Evolutionary conservation across 1,140 invertebrate genomes (phyloP), one percentile per base, ranked within the genome.

Genomic region (Rhizoglyphus robini): DNA sequence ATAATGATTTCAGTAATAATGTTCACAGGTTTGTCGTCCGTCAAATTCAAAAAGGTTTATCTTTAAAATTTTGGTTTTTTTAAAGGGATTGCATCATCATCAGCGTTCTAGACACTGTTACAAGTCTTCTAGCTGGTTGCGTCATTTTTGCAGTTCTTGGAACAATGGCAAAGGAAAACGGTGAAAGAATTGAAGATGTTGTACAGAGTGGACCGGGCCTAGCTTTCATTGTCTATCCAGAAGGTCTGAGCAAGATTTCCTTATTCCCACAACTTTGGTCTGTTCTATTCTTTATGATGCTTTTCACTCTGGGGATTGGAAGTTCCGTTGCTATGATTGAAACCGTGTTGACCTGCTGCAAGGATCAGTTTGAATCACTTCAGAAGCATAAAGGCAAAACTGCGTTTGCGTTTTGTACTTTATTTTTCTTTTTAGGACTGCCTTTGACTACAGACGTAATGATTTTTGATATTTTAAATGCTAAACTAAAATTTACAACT

Each of bases 121-220:
- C 96, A 0, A 96, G 93, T 13, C 87, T 99, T 83, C 97, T 98
- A 74, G 94, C 95, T 63, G 95, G 93, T 0, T 88, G 98, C 63
- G 94, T 98, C 1, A 92, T 98, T 15, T 99, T 99, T 74, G 92
- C 92, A 0, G 88, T 98, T 23, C 90, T 99, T 65, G 96, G 95
- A 29, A 75, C 74, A 65, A 61, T 75, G 32, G 71, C 71, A 8
- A 32, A 49, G 13, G 38, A 48, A 25, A 32, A 38, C 29, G 65
- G 59, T 23, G 46, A 31, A 32, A 3, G 29, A 34, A 59, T 68
- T 31, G 36, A 67, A 23, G 47, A 48, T 36, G 64, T 68, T 1
- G 65, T 67, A 15, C 30, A 51, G 23, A 32, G 64, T 27, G 54
- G 54, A 3, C 92, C 90, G 0, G 92, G 92, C 1, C 76, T 96